phyloP scores from a whole-genome alignment of 2,797 vertebrate species.

The Schizopygopsis malacanthus region DNA sequence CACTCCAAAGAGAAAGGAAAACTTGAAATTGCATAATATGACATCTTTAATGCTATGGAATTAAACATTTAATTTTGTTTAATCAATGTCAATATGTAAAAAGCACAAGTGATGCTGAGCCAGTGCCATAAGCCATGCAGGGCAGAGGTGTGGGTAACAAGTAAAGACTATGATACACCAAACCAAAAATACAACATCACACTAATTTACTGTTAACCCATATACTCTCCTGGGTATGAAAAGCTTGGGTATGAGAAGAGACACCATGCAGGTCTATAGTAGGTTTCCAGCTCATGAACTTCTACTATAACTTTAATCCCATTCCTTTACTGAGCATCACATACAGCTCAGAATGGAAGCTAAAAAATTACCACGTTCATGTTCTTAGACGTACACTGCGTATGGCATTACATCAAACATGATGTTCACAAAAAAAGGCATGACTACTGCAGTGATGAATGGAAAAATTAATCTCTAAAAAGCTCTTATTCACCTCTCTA shows the following conservation, averaged over 20 bases:
- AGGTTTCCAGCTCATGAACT: not conserved
- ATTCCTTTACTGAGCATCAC: not conserved
- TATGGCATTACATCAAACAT: not conserved
- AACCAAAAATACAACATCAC: not conserved
- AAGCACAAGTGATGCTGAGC: not conserved
- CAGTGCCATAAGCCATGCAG: not conserved
- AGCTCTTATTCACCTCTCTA: not conserved
- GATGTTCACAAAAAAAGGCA: constrained; percentile 4
- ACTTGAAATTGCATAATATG: too few species aligned
- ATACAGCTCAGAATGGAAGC: constrained; percentile 1
- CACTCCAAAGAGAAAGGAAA: too few species aligned
- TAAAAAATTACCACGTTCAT: not conserved
- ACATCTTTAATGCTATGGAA: not conserved
- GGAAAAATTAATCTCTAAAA: constrained; percentile 7
- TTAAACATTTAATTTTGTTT: not conserved
- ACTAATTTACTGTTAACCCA: not conserved
- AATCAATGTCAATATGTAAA: not conserved
- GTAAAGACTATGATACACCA: not conserved
- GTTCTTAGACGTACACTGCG: not conserved
- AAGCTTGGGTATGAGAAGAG: not conserved
- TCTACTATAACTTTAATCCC: not conserved
- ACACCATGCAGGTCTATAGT: not conserved
- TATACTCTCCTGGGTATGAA: not conserved
- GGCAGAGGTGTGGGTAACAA: not conserved
- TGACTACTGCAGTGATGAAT: not conserved